A percentile compares a stretch with the other conserved stretches of the same genome.
Evolutionary conservation across 2,888 invertebrate species (phyloP).

Genomic region (Oscheius sp.): DNA sequence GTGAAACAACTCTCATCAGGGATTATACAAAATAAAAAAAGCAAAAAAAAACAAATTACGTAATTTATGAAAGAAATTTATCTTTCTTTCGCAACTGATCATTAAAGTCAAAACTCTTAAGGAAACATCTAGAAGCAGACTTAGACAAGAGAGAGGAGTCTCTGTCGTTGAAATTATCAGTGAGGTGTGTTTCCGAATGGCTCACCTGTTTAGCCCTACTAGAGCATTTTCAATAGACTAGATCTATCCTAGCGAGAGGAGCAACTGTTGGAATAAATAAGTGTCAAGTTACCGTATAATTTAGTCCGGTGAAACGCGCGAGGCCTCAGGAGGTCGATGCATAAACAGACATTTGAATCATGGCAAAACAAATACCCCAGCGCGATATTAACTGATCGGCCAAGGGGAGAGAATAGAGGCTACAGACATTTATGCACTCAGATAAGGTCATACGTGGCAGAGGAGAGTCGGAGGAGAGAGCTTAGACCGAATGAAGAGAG

Average conservation of each 20-base stretch:
- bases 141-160: too few relatives aligned
- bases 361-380: slow-evolving; percentile 31
- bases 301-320: slow-evolving; percentile 6
- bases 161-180: too few relatives aligned
- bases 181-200: neutral
- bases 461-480: slow-evolving; percentile 1
- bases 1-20: too few relatives aligned
- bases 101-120: too few relatives aligned
- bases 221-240: neutral
- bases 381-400: slow-evolving; percentile 31
- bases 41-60: too few relatives aligned
- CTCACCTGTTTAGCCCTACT: neutral
- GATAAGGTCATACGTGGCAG: slow-evolving; percentile 30
- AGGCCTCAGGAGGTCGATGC: slow-evolving; percentile 22
- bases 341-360: slow-evolving; percentile 31
- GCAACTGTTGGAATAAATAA: too few relatives aligned
- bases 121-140: too few relatives aligned
- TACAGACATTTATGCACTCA: slow-evolving; percentile 28
- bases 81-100: too few relatives aligned
- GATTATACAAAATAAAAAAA: too few relatives aligned
- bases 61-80: too few relatives aligned
- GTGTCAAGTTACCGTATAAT: slow-evolving; percentile 28
- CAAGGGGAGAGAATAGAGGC: slow-evolving; percentile 15
- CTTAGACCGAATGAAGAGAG: neutral
- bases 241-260: too few relatives aligned